Evolutionary conservation across 1,140 invertebrate species (phyloP), one percentile per base, ranked within the genome.

Genomic region (Hirudo medicinalis): DNA sequence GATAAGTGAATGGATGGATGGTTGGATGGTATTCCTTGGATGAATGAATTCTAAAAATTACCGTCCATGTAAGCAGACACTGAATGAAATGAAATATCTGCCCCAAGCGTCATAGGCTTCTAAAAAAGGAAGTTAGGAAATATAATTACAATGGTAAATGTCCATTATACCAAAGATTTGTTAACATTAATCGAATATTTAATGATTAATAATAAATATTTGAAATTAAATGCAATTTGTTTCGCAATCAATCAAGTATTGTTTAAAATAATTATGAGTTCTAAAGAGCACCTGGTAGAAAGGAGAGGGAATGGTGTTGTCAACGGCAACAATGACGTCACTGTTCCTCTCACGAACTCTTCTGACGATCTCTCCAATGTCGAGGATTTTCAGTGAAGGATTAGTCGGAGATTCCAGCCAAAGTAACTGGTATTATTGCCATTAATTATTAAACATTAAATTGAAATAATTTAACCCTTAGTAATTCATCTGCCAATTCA

Each of bases 251-350:
- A 57, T n/a, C 25, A 57, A 20, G 54, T n/a, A 57, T 57, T 57
- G 2, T 57, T n/a, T n/a, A 57, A 57, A n/a, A 57, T 25, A 57
- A 9, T 25, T 3, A 57, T n/a, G 25, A 57, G 9, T 25, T 2
- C 54, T 57, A 57, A 9, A 57, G 20, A 57, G 54, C 57, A 63
- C 57, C 57, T 63, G 57, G 29, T 8, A 63, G 57, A 25, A 63
- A 4, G 57, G 29, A 63, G 57, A 63, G 8, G 17, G 11, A 32
- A 63, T 25, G 29, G 57, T 63, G 57, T 63, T 63, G 57, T 63
- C 20, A 20, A 63, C 57, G 57, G 19, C 57, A 20, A 63, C 6
- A 15, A 63, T n/a, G 19, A 63, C 19, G 57, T 63, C 57, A 19
- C 29, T 32, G 8, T 63, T 22, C 22, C 19, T 11, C 29, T 63